These are phyloP conservation scores for Rhagoletis pomonella DNA, from an alignment of 1,140 invertebrate genomes.

Conservation along the genomic window DNA sequence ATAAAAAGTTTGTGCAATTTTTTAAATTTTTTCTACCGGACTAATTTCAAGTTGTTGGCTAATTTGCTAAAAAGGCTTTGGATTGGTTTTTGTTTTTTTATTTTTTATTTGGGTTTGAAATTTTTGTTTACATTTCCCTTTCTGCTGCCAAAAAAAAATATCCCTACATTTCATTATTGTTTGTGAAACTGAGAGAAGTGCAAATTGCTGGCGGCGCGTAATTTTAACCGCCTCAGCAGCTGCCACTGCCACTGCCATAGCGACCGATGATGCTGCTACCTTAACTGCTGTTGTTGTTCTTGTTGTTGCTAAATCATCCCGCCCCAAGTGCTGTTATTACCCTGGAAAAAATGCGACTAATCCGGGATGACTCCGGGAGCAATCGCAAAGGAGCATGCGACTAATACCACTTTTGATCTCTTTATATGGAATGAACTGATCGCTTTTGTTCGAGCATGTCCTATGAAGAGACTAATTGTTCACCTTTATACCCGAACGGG, in stretches of 20 bases:
- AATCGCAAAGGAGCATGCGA: no score
- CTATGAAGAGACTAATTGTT: no score
- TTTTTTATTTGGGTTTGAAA: not conserved
- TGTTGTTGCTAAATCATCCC: not conserved
- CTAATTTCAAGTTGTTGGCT: not conserved
- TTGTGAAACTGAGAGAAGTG: not conserved
- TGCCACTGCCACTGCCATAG: slow-evolving; percentile 8
- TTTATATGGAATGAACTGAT: no score
- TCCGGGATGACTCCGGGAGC: no score
- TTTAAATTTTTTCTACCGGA: no score
- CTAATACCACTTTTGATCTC: no score
- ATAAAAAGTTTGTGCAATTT: no score
- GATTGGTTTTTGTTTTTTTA: no score
- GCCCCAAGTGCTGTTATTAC: not conserved
- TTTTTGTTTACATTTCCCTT: slow-evolving; percentile 13
- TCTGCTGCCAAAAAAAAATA: not conserved
- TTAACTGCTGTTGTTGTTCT: not conserved
- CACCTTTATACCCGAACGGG: no score
- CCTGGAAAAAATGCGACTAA: no score
- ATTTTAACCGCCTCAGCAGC: slow-evolving; percentile 41
- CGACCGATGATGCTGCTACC: no score
- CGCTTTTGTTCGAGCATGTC: no score
- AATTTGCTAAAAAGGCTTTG: not conserved
- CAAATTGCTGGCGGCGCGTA: slow-evolving; percentile 34
- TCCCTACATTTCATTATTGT: not conserved